Evolutionary conservation across 2,113 vertebrate genomes (phyloP).

Genomic region (Bettongia penicillata): DNA sequence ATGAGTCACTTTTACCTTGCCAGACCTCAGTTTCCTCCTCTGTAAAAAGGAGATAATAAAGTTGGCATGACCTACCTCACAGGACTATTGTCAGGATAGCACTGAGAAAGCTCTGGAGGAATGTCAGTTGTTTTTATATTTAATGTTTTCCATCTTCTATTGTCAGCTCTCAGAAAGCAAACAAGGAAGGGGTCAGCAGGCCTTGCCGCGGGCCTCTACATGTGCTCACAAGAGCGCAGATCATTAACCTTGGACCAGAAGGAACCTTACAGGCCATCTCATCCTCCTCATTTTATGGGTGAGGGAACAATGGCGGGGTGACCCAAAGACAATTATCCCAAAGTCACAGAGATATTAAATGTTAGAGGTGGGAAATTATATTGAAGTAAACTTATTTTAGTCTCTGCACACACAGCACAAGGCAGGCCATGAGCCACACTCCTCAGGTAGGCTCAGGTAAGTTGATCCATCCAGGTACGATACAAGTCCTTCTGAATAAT

Average conservation of each 20-base stretch:
- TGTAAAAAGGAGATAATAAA: neutral
- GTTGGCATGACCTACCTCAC: neutral
- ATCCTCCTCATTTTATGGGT: neutral
- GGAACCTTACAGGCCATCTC: conserved; percentile 10
- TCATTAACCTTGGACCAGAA: neutral
- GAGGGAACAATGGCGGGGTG: neutral
- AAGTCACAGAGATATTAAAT: neutral
- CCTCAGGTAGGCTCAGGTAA: neutral
- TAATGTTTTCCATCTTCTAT: neutral
- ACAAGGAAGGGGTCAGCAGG: conserved; percentile 37
- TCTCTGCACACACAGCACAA: neutral
- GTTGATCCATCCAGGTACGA: neutral
- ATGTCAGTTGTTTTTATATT: neutral
- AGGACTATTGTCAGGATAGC: neutral
- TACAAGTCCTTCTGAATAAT: neutral
- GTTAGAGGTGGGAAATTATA: neutral
- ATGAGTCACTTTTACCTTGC: neutral
- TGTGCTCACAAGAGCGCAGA: neutral
- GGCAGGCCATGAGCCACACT: neutral
- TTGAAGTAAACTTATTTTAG: neutral
- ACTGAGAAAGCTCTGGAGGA: neutral
- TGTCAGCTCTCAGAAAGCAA: conserved; percentile 55
- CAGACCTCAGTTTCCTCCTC: neutral
- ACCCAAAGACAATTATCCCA: neutral
- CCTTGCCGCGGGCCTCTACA: neutral